These are phyloP conservation scores for Polypterus senegalus DNA, from an alignment of 2,113 vertebrate genomes.

Conservation along the genomic window DNA sequence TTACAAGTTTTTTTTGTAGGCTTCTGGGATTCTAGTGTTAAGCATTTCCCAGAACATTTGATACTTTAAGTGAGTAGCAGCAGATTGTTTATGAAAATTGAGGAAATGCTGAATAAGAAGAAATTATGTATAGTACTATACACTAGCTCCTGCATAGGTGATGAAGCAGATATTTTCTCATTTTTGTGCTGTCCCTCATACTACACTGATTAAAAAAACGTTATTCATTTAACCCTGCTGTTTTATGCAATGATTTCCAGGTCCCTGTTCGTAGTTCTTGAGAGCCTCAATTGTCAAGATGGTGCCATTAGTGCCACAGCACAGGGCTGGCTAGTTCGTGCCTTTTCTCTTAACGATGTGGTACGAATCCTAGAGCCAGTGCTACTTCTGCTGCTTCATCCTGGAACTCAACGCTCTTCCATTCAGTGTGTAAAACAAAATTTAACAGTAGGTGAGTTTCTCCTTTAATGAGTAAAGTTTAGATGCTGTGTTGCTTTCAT, in stretches of 20 bases:
- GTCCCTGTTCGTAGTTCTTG: conserved; percentile 88
- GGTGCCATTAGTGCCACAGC: conserved; percentile 74
- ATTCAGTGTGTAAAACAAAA: conserved; percentile 69
- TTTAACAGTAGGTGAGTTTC: conserved; percentile 51
- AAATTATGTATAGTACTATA: too few species aligned
- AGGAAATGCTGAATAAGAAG: too few species aligned
- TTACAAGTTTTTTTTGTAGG: too few species aligned
- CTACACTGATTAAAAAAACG: neutral
- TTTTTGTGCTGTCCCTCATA: too few species aligned
- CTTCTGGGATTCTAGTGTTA: too few species aligned
- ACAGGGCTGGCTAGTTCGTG: conserved; percentile 83
- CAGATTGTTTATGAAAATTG: too few species aligned
- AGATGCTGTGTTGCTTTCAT: too few species aligned
- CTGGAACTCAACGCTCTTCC: conserved; percentile 73
- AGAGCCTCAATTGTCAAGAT: conserved; percentile 75
- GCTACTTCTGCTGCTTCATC: conserved; percentile 83
- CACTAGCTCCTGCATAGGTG: too few species aligned
- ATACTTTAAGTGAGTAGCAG: too few species aligned
- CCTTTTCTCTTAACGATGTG: conserved; percentile 78
- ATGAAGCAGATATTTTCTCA: too few species aligned
- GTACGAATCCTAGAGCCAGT: conserved; percentile 86
- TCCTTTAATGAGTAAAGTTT: neutral
- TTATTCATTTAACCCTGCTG: neutral
- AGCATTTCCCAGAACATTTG: too few species aligned
- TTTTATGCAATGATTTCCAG: conserved; percentile 33